phyloP scores from a whole-genome alignment of 2,888 invertebrate species.

The Aphelenchoides bicaudatus region DNA sequence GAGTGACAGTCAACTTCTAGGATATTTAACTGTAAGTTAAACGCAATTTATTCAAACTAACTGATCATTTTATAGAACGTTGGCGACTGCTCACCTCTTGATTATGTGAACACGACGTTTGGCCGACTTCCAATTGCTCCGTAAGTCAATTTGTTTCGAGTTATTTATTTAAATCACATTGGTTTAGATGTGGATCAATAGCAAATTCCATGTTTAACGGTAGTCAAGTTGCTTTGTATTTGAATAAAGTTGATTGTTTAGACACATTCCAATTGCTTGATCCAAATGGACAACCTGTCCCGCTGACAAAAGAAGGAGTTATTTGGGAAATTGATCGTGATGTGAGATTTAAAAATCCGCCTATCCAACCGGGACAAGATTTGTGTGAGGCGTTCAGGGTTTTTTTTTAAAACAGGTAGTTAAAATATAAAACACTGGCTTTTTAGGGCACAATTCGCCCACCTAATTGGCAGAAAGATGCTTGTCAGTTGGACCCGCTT shows the following conservation, averaged over 20 bases:
- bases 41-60: not conserved
- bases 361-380: conserved; percentile 8
- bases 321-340: conserved; percentile 93
- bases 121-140: conserved; percentile 10
- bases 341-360: conserved; percentile 87
- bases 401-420: conserved; percentile 46
- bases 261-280: not conserved
- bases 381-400: conserved; percentile 58
- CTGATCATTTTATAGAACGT: not conserved
- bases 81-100: conserved; percentile 9
- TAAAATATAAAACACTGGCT: not conserved
- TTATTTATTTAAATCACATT: not conserved
- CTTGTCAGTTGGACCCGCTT: conserved; percentile 70
- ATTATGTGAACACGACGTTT: not conserved
- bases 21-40: not conserved
- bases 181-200: conserved; percentile 87
- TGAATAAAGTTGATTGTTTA: too few species aligned
- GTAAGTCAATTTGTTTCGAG: not conserved
- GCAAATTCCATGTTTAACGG: conserved; percentile 97
- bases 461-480: conserved; percentile 75
- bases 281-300: not conserved
- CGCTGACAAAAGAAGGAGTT: conserved; percentile 73
- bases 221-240: too few species aligned
- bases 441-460: conserved; percentile 67
- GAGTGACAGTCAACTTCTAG: conserved; percentile 78